phyloP scores from a whole-genome alignment of 1,140 invertebrate genomes.

The Drosophila orosa region DNA sequence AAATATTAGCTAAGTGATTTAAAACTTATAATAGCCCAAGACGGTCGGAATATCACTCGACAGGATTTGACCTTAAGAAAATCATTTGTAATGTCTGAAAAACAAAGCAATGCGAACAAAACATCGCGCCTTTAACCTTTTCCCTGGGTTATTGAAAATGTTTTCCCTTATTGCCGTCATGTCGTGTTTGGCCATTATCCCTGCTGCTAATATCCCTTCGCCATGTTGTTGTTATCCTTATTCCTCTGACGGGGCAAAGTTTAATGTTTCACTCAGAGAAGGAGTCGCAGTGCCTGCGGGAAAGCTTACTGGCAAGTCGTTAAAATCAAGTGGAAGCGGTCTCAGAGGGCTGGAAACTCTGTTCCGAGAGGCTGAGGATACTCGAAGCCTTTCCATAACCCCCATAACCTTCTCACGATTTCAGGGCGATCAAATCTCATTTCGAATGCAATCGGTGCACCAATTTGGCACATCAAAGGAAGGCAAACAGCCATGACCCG shows the following conservation, averaged over 20 bases:
- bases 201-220: conserved; percentile 7
- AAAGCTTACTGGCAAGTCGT: conserved; percentile 43
- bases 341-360: conserved; percentile 10
- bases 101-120: background rate
- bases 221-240: conserved; percentile 20
- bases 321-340: conserved; percentile 44
- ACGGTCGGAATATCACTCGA: background rate
- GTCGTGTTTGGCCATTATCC: conserved; percentile 44
- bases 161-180: conserved; percentile 42
- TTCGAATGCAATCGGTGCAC: conserved; percentile 48
- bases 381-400: background rate
- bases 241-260: conserved; percentile 35
- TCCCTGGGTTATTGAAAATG: conserved; percentile 38
- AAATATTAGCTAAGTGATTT: conserved; percentile 1
- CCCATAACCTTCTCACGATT: conserved; percentile 14
- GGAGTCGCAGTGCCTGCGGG: conserved; percentile 28
- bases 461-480: conserved; percentile 45
- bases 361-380: background rate
- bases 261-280: conserved; percentile 46
- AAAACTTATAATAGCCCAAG: background rate
- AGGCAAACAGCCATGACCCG: conserved; percentile 19
- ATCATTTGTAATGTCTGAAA: conserved; percentile 14
- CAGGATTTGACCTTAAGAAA: conserved; percentile 1
- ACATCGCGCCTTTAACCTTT: conserved; percentile 7
- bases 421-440: conserved; percentile 35